Conservation (phyloP, 2,888 invertebrate species). For the Andrena bucephala region DNA sequence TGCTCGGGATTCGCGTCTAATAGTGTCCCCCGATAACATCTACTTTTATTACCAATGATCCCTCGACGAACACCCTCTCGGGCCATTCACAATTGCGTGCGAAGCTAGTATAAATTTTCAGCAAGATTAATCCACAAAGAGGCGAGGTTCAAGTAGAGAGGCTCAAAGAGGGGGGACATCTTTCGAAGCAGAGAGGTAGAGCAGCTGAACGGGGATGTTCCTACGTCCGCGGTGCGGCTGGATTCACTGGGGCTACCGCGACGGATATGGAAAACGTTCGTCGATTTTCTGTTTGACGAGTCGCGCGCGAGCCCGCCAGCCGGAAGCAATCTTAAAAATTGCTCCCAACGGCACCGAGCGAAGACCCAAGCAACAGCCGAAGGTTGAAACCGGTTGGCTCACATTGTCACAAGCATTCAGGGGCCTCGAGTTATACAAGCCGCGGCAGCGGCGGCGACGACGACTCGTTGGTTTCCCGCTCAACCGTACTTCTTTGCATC, state of each 20-base stretch:
- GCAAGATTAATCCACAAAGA: too few relatives aligned
- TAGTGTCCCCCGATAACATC: too few relatives aligned
- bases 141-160: too few relatives aligned
- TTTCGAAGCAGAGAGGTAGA: neutral
- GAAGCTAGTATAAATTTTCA: too few relatives aligned
- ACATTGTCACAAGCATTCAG: slow-evolving; percentile 71
- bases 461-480: slow-evolving; percentile 65
- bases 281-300: slow-evolving; percentile 51
- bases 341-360: slow-evolving; percentile 68
- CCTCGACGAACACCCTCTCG: too few relatives aligned
- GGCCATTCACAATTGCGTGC: too few relatives aligned
- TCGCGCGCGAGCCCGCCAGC: slow-evolving; percentile 49
- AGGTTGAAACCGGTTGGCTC: slow-evolving; percentile 62
- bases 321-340: slow-evolving; percentile 81
- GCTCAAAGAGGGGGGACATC: too few relatives aligned
- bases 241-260: slow-evolving; percentile 8
- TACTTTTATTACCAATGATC: too few relatives aligned
- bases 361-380: slow-evolving; percentile 68
- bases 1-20: neutral
- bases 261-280: slow-evolving; percentile 51
- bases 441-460: slow-evolving; percentile 51
- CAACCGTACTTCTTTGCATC: slow-evolving; percentile 70
- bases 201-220: slow-evolving; percentile 33
- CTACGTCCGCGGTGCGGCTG: slow-evolving; percentile 6
- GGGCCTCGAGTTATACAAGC: slow-evolving; percentile 63